Conservation (phyloP, 1,140 invertebrate genomes). For the Lerema accius region DNA sequence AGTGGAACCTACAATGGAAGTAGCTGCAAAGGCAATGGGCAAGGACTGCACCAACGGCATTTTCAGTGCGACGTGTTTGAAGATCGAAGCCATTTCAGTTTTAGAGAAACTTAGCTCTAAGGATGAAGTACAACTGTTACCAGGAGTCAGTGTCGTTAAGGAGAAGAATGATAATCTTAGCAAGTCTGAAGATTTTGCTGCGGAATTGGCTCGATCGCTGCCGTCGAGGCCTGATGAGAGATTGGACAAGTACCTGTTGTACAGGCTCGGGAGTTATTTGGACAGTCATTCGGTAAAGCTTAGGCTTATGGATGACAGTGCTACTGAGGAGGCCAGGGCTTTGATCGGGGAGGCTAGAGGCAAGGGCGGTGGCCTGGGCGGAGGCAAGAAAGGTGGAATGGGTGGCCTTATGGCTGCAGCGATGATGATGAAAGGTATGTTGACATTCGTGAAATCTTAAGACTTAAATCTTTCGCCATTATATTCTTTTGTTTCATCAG, state of each 20-base stretch:
- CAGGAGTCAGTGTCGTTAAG: constrained; percentile 88
- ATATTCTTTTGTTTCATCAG: too few species aligned
- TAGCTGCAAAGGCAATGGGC: constrained; percentile 55
- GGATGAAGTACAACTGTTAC: constrained; percentile 85
- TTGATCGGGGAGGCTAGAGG: constrained; percentile 71
- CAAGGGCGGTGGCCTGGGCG: constrained; percentile 77
- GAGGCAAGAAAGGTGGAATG: constrained; percentile 77
- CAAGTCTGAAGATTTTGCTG: constrained; percentile 86
- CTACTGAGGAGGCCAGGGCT: constrained; percentile 83
- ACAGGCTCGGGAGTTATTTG: constrained; percentile 87
- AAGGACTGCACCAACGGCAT: constrained; percentile 86
- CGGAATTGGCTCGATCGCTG: constrained; percentile 88
- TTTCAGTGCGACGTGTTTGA: constrained; percentile 90
- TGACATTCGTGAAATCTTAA: not conserved
- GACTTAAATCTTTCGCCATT: not conserved
- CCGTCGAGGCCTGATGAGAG: constrained; percentile 89
- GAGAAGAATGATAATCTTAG: constrained; percentile 84
- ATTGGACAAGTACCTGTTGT: constrained; percentile 89
- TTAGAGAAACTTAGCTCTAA: constrained; percentile 88
- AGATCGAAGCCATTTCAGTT: constrained; percentile 90
- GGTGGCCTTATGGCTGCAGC: constrained; percentile 84
- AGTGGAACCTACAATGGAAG: constrained; percentile 52
- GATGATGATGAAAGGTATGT: constrained; percentile 86
- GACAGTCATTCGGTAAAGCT: constrained; percentile 89
- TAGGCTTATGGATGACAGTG: constrained; percentile 86